Evolutionary conservation across 2,797 vertebrate genomes (phyloP), one percentile per base, ranked within the genome.

Genomic region (Poecilia wingei): DNA sequence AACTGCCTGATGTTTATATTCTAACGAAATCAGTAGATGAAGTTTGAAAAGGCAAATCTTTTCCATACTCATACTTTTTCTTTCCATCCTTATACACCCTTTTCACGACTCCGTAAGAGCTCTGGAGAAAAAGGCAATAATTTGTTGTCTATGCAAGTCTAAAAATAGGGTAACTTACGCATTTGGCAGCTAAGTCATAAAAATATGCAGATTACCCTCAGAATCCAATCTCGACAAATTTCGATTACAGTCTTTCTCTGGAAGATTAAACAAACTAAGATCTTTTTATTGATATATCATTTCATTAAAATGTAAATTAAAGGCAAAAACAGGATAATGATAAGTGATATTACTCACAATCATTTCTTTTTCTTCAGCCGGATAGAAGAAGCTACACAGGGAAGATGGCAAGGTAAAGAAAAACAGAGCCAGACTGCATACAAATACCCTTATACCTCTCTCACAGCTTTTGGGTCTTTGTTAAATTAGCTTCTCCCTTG

Each of bases 401-500:
- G 79, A 85, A 76, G 59, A 84, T 49, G 69, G 79, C 49, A 75
- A 82, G 72, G 82, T 57, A 76, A 84, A 87, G 57, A 64, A 61
- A 51, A 83, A 78, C 75, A 72, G 61, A 77, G 57, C 47, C 55
- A 84, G 73, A 82, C 79, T 82, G 57, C 57, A 8, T 74, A 74
- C 66, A 82, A 28, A 66, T 75, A 73, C 76, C 66, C 72, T 57
- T 57, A 31, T n/a, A 1, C 66, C 81, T 80, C 79, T 83, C 80
- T 61, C 57, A 81, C 84, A 85, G 78, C 79, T 86, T 94, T 91
- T 87, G 84, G 85, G 88, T 94, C 90, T 88, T 89, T 92, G 89
- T 89, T 89, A 92, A 95, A 95, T 93, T 88, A 93, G 91, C 82
- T 68, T 92, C 88, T 95, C 94, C 92, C 92, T 83, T 85, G 92